Conservation (phyloP, 2,113 vertebrate genomes). For the Mixornis gularis region DNA sequence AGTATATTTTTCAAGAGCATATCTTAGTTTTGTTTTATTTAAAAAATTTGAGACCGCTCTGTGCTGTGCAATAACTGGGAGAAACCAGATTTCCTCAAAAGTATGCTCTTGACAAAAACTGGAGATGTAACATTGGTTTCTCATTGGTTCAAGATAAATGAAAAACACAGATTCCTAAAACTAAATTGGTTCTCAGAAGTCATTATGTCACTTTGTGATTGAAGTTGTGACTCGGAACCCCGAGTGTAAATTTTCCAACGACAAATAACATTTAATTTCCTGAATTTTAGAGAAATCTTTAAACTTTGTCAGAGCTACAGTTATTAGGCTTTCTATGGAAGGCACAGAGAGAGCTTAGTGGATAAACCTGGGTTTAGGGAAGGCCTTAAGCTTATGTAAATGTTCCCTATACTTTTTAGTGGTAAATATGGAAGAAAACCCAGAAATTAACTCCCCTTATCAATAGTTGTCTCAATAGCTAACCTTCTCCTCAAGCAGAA, state of each 20-base stretch:
- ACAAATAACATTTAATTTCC: neutral
- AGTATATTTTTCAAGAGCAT: neutral
- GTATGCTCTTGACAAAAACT: neutral
- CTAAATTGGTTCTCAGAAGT: neutral
- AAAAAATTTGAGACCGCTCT: neutral
- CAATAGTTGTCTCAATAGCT: neutral
- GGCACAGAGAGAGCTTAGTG: neutral
- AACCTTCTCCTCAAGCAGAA: accelerated
- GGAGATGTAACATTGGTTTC: neutral
- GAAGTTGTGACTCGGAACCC: neutral
- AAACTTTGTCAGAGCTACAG: neutral
- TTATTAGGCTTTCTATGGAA: neutral
- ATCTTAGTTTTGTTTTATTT: neutral
- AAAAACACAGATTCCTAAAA: neutral
- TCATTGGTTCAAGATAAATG: neutral
- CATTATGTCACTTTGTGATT: neutral
- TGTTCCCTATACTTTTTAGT: neutral
- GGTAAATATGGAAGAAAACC: neutral
- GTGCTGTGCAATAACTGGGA: neutral
- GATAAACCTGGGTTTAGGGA: neutral
- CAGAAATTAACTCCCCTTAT: neutral
- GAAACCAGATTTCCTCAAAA: neutral
- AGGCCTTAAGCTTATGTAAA: neutral
- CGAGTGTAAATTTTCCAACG: neutral
- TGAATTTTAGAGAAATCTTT: neutral